Evolutionary conservation across 2,888 invertebrate genomes (phyloP).

Genomic region (Drosophila lacicola): DNA sequence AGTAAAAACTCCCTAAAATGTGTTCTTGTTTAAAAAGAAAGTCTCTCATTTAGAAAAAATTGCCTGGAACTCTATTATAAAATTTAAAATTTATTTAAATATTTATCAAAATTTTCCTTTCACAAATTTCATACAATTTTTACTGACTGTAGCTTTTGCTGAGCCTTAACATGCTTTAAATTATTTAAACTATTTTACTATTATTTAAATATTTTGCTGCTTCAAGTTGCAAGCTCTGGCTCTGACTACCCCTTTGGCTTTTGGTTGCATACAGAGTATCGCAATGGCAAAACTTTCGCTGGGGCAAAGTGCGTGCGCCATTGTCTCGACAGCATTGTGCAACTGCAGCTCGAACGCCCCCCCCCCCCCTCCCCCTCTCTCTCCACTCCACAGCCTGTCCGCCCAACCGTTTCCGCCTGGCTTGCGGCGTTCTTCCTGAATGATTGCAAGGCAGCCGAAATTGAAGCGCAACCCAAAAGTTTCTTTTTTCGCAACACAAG

Average conservation of each 20-base stretch:
- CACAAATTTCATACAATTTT: too few species aligned
- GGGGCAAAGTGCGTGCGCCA: constrained; percentile 67
- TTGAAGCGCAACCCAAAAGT: constrained; percentile 74
- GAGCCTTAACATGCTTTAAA: too few species aligned
- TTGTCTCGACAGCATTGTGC: constrained; percentile 59
- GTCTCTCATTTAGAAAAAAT: too few species aligned
- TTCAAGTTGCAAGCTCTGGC: too few species aligned
- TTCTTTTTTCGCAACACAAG: constrained; percentile 32
- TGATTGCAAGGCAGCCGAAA: constrained; percentile 77
- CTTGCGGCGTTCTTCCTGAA: constrained; percentile 75
- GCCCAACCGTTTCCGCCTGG: constrained; percentile 63
- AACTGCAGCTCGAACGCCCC: constrained; percentile 4
- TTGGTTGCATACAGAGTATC: constrained; percentile 18
- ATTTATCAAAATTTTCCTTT: too few species aligned
- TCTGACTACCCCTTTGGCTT: not conserved
- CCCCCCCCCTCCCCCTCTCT: not conserved
- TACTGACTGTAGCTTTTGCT: too few species aligned
- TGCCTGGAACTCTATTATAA: too few species aligned
- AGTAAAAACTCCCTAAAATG: too few species aligned
- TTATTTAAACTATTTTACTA: too few species aligned
- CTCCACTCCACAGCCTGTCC: not conserved
- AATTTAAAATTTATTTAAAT: too few species aligned
- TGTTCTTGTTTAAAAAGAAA: too few species aligned
- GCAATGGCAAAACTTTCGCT: constrained; percentile 56
- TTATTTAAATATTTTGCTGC: too few species aligned